Percentiles rank a stretch among this genome's conserved stretches.
phyloP scores from a whole-genome alignment of 2,888 invertebrate genomes.

The Dryadula phaetusa region DNA sequence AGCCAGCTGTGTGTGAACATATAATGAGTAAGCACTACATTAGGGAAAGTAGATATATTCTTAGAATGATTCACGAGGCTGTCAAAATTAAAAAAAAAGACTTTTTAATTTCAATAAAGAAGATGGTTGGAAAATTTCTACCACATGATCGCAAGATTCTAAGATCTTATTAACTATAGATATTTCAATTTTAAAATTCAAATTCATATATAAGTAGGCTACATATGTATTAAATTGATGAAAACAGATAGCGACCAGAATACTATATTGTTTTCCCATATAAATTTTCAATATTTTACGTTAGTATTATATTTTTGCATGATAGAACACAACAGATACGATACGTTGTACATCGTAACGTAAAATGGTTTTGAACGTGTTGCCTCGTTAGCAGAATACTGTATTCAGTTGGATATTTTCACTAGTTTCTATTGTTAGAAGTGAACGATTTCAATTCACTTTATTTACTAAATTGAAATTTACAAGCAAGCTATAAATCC shows the following conservation, averaged over 20 bases:
- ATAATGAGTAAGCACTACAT: no score
- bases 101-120: no score
- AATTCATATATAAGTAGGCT: no score
- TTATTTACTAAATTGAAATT: slow-evolving; percentile 10
- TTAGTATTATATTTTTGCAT: slow-evolving; percentile 22
- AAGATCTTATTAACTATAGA: no score
- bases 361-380: slow-evolving; percentile 25
- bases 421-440: slow-evolving; percentile 21
- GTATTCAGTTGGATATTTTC: slow-evolving; percentile 1
- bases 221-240: no score
- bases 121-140: no score
- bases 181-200: no score
- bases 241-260: not conserved
- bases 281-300: slow-evolving; percentile 18
- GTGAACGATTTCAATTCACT: slow-evolving; percentile 2
- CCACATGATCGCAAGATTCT: no score
- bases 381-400: slow-evolving; percentile 27
- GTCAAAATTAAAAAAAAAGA: no score
- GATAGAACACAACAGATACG: slow-evolving; percentile 21
- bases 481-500: not conserved
- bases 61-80: no score
- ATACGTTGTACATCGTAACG: slow-evolving; percentile 17
- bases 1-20: no score
- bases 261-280: not conserved
- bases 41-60: no score